phyloP scores from a whole-genome alignment of 2,113 vertebrate species.

The Pogona vitticeps region DNA sequence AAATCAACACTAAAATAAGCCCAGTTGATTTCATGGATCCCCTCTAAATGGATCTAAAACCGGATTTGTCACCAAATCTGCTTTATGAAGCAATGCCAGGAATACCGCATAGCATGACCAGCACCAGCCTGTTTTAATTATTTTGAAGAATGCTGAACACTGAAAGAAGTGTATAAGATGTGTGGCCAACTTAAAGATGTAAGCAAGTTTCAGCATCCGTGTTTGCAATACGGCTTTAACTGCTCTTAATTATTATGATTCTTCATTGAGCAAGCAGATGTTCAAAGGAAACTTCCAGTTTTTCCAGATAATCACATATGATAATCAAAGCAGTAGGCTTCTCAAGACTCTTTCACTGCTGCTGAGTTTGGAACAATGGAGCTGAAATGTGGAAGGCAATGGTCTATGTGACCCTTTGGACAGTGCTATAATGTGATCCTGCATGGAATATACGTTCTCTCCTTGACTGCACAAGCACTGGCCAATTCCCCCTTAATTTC shows the following conservation, averaged over 20 bases:
- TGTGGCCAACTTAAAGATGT: conserved; percentile 60
- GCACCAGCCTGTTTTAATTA: conserved; percentile 57
- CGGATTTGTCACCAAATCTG: neutral
- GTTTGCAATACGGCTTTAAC: conserved; percentile 72
- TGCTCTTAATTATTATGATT: conserved; percentile 73
- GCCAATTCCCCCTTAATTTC: conserved; percentile 14
- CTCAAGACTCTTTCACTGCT: conserved; percentile 34
- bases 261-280: conserved; percentile 73
- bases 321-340: conserved; percentile 69
- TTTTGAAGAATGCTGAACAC: conserved; percentile 55
- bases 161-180: conserved; percentile 57
- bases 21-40: neutral
- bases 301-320: conserved; percentile 50
- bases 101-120: conserved; percentile 25
- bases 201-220: conserved; percentile 64
- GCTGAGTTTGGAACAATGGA: conserved; percentile 42
- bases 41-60: neutral
- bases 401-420: conserved; percentile 64
- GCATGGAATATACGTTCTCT: conserved; percentile 37
- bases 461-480: neutral
- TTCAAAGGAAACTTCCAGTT: conserved; percentile 65
- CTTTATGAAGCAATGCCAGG: conserved; percentile 31
- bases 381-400: conserved; percentile 58
- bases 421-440: conserved; percentile 51
- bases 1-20: too few species aligned